A percentile compares a stretch with the other conserved stretches of the same genome.
Conservation (phyloP, 2,797 vertebrate genomes). For the Cephalopachus bancanus region DNA sequence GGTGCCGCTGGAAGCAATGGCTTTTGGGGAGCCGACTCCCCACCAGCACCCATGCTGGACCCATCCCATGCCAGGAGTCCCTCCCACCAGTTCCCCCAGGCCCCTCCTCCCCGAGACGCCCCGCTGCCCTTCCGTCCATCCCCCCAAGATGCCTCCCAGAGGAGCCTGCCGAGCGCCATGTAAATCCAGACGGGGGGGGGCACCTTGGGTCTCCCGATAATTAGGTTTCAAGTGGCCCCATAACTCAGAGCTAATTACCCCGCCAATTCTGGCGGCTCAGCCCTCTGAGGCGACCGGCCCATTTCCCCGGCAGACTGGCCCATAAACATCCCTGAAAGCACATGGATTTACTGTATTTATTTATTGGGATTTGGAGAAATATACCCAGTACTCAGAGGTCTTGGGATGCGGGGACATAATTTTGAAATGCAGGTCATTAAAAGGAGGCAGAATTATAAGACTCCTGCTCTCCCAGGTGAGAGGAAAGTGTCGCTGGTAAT, state of each 20-base stretch:
- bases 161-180: neutral
- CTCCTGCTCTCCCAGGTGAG: neutral
- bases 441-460: constrained; percentile 54
- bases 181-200: constrained; percentile 53
- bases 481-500: neutral
- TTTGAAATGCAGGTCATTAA: constrained; percentile 72
- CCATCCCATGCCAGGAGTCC: neutral
- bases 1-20: rapidly evolving
- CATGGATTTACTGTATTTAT: constrained; percentile 80
- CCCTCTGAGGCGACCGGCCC: constrained; percentile 69
- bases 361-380: constrained; percentile 79
- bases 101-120: neutral
- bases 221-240: constrained; percentile 79
- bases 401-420: constrained; percentile 61
- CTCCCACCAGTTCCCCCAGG: neutral
- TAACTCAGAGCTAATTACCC: constrained; percentile 81
- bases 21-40: neutral
- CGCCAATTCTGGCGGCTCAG: neutral
- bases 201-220: constrained; percentile 43
- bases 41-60: neutral
- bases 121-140: neutral
- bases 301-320: constrained; percentile 73
- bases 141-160: rapidly evolving
- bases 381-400: constrained; percentile 57
- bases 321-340: constrained; percentile 75